Evolutionary conservation across 2,113 vertebrate genomes (phyloP), one percentile per base, ranked within the genome.

Genomic region (Pelecanus crispus): DNA sequence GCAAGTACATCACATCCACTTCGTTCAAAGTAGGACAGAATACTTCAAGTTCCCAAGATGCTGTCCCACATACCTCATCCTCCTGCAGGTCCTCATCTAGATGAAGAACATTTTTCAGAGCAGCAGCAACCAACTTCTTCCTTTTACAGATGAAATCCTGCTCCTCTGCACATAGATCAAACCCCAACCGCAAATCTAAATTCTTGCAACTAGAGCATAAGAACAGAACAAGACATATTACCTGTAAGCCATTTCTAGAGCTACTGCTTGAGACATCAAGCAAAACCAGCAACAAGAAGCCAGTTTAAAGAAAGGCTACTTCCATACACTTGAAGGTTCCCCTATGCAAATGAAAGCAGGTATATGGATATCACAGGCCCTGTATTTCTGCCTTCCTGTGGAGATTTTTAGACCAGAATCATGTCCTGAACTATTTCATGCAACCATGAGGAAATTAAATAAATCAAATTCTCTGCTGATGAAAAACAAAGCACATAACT

Each of bases 121-220:
- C 98, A 36, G 81, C 68, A 50, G 98, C 98, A 73, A 98, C 98
- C 34, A 98, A 88, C 58, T 85, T 96, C 92, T 98, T 98, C 95
- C 99, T 98, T 94, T 98, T 98, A 68, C 78, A 59, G 67, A 99
- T 95, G 95, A 98, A 99, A 29, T 92, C 95, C 44, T 97, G 97
- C 92, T 99, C 99, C 79, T 98, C 95, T 0, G 92, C 4, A 0
- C 98, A 98, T 15, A 98, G 97, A 72, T 94, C 97, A 44, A 98
- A 98, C 45, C 97, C 98, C 96, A 99, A 49, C 3, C 98, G 97
- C 65, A 99, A 94, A 8, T 98, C 97, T 53, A 98, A 94, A 16
- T 95, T 84, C 50, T 95, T 72, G 24, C 55, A 52, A 10, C 97
- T 97, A 26, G 9, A 86, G 18, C 13, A 66, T 5, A 79, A 49